Conservation (phyloP, 1,140 invertebrate species). For the Papilio helenus region DNA sequence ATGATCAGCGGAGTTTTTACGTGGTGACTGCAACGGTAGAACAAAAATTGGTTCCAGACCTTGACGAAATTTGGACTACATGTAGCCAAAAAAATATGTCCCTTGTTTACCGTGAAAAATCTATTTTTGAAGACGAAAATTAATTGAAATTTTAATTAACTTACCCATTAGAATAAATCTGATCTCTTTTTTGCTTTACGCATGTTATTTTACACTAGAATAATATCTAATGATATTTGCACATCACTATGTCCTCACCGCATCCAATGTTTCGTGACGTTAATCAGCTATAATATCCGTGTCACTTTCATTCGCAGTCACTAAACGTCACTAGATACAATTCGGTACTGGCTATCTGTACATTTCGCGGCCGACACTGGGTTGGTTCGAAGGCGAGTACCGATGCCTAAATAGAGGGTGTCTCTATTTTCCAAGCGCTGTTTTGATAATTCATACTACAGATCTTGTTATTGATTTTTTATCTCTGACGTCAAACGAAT, state of each 20-base stretch:
- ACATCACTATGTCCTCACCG: constrained; percentile 5
- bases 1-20: no score
- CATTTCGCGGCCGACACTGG: constrained; percentile 22
- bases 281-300: constrained; percentile 1
- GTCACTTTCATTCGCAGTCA: constrained; percentile 19
- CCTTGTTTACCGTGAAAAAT: background rate
- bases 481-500: background rate
- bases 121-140: background rate
- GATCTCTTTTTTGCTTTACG: constrained; percentile 19
- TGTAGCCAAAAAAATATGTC: no score
- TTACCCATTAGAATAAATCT: constrained; percentile 31
- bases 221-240: background rate
- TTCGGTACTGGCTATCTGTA: constrained; percentile 30
- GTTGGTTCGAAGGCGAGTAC: constrained; percentile 17
- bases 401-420: constrained; percentile 20
- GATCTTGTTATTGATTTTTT: background rate
- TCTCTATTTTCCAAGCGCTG: background rate
- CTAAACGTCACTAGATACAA: background rate
- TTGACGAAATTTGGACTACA: no score
- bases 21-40: no score
- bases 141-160: background rate
- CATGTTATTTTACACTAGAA: constrained; percentile 15
- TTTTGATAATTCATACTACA: background rate
- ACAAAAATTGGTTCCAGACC: no score
- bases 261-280: background rate